These are phyloP conservation scores for Melanotaenia parkinsoni DNA, from an alignment of 2,797 vertebrate genomes.

Conservation along the genomic window DNA sequence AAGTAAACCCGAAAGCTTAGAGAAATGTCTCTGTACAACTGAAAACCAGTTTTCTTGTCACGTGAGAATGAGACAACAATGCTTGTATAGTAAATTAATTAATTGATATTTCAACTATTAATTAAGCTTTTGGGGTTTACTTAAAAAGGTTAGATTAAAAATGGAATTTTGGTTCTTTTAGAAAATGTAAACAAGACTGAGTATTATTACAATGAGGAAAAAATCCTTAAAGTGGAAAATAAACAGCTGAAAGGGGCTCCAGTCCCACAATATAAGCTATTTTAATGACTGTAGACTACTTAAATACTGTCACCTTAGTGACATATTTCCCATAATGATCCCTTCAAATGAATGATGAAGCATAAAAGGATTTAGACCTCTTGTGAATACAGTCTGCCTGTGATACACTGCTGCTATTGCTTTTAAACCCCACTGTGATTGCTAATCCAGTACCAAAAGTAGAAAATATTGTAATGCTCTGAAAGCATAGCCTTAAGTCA, in stretches of 20 bases:
- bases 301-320: slow-evolving; percentile 2
- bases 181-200: background rate
- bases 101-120: background rate
- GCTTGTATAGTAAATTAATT: background rate
- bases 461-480: background rate
- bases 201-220: background rate
- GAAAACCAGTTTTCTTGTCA: background rate
- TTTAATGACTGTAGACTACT: background rate
- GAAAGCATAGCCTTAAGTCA: background rate
- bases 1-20: slow-evolving; percentile 27
- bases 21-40: slow-evolving; percentile 36
- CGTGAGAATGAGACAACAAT: background rate
- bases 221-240: background rate
- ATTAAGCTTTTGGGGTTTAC: background rate
- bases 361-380: background rate
- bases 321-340: background rate
- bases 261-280: background rate
- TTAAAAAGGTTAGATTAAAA: background rate
- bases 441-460: background rate
- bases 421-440: background rate
- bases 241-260: background rate
- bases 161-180: background rate
- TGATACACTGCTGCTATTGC: slow-evolving; percentile 1
- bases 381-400: background rate
- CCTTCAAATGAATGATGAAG: background rate